Percentiles rank a stretch among this genome's conserved stretches.
phyloP scores from a whole-genome alignment of 2,113 vertebrate genomes.

The Gobiocypris rarus region DNA sequence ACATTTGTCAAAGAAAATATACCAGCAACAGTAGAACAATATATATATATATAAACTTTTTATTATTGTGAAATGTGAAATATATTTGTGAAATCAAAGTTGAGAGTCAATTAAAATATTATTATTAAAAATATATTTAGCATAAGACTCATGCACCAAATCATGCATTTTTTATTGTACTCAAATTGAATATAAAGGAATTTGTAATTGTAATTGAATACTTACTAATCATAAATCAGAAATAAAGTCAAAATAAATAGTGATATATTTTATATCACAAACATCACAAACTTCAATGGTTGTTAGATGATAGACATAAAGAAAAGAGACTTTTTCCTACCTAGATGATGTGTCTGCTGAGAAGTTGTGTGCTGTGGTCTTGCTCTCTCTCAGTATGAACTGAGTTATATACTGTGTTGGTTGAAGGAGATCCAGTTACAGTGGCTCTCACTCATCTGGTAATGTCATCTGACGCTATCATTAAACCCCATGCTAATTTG shows the following conservation, averaged over 20 bases:
- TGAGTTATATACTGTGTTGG: slow-evolving; percentile 51
- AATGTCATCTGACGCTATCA: slow-evolving; percentile 39
- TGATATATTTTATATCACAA: background rate
- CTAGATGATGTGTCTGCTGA: slow-evolving; percentile 33
- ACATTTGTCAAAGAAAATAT: background rate
- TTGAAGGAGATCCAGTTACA: slow-evolving; percentile 55
- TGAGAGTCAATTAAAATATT: background rate
- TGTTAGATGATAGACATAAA: background rate
- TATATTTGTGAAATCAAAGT: background rate
- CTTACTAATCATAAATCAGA: background rate
- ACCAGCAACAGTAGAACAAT: background rate
- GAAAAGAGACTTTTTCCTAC: slow-evolving; percentile 41
- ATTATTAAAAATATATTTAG: background rate
- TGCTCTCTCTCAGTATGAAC: slow-evolving; percentile 13
- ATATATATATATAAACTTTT: too few relatives aligned
- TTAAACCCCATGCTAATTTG: slow-evolving; percentile 33
- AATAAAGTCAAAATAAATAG: too few relatives aligned
- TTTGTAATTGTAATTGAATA: background rate
- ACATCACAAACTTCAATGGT: background rate
- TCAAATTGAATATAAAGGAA: background rate
- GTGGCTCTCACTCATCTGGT: slow-evolving; percentile 25
- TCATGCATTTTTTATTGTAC: background rate
- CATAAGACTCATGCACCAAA: background rate
- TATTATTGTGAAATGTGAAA: background rate
- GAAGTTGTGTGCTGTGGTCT: slow-evolving; percentile 4